A percentile compares a stretch with the other conserved stretches of the same genome.
phyloP scores from a whole-genome alignment of 2,888 invertebrate genomes.

The Eilema depressum region DNA sequence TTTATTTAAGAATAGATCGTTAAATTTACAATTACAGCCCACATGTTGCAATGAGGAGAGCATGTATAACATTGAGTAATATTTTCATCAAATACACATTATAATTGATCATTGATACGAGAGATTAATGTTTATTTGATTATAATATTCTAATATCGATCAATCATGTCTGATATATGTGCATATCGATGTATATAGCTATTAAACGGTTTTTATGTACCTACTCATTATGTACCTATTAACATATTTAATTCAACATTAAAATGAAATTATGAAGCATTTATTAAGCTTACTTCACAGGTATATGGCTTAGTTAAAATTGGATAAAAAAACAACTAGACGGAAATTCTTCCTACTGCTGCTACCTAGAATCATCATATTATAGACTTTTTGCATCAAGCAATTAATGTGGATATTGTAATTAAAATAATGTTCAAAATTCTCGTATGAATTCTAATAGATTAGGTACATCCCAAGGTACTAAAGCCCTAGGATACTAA shows the following conservation, averaged over 20 bases:
- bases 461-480: no score
- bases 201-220: not conserved
- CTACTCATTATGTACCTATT: not conserved
- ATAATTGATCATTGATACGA: constrained; percentile 19
- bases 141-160: constrained; percentile 15
- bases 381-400: no score
- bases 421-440: no score
- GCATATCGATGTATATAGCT: not conserved
- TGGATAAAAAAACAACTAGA: no score
- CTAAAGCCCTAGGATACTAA: no score
- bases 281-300: not conserved
- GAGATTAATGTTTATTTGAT: constrained; percentile 19
- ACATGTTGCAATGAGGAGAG: constrained; percentile 12
- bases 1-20: constrained; percentile 7
- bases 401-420: no score
- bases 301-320: no score
- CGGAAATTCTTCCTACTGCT: no score
- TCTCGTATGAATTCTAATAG: no score
- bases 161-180: constrained; percentile 9
- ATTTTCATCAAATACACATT: constrained; percentile 18
- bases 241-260: not conserved
- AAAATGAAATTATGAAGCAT: not conserved
- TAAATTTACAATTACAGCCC: constrained; percentile 6
- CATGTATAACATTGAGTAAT: constrained; percentile 15
- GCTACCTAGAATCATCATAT: no score